Base-by-base conservation (phyloP, 2,113 vertebrate species). In the Semicossyphus pulcher region DNA sequence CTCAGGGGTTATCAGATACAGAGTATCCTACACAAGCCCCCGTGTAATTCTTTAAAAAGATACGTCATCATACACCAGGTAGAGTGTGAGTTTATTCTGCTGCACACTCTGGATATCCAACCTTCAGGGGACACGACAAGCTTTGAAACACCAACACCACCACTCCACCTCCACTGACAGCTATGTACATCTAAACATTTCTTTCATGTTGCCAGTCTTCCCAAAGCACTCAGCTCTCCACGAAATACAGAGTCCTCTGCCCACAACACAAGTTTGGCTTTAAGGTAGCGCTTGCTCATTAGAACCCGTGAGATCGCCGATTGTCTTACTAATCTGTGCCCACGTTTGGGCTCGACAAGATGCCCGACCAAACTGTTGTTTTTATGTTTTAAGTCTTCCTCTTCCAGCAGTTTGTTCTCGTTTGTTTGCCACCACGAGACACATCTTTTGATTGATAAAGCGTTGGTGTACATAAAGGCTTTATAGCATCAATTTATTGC, bases 1-100 rank as follows among this genome's bases (percentile, higher is more conserved):
- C 72, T 74, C 47, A 32, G 21, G 51, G 72, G 72, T 81, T 76
- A 83, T 78, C 79, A 72, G 69, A 75, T 63, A 78, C 65, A n/a
- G 20, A 48, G 45, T 72, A 65, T 54, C 31, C 45, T 37, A 72
- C 62, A 34, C n/a, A 5, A 65, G 41, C 25, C 31, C 26, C n/a
- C 18, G 7, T 59, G 11, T 21, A 10, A 41, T 53, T 65, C 45
- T 39, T 31, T 16, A 4, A 12, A 21, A 9, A 0, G 0, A 25
- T 0, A 36, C 41, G 58, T 39, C 36, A 29, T 41, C 15, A 49
- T 14, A 47, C 47, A 49, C 20, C 28, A 14, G 25, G 12, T 28
- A n/a, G 44, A 21, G 18, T 56, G 69, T 21, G 15, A 56, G 23
- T 61, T 58, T 41, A 42, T 39, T 47, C 60, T 70, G 32, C 42